phyloP scores from a whole-genome alignment of 2,888 invertebrate species.

The Tachina lurida region DNA sequence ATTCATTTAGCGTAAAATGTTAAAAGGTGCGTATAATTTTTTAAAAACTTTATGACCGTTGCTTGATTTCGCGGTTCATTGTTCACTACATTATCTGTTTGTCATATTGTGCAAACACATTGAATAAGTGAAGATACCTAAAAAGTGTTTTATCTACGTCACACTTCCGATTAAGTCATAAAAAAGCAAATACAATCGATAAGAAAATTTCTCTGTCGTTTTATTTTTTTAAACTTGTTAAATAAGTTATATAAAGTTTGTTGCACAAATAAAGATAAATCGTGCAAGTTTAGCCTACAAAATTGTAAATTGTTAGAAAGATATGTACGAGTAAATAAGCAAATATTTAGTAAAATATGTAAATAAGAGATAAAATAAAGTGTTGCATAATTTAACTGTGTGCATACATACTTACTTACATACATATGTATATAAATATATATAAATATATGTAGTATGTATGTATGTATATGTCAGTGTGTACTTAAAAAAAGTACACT shows the following conservation, averaged over 20 bases:
- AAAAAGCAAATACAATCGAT: conserved; percentile 23
- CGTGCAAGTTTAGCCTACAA: conserved; percentile 51
- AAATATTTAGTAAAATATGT: not conserved
- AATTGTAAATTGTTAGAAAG: not conserved
- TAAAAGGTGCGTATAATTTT: not conserved
- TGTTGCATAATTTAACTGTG: not conserved
- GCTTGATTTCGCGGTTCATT: conserved; percentile 21
- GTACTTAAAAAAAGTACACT: too few species aligned
- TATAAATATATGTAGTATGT: too few species aligned
- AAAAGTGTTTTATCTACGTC: not conserved
- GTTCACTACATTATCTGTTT: conserved; percentile 29
- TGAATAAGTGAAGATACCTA: conserved; percentile 6
- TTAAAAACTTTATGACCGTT: not conserved
- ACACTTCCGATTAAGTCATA: conserved; percentile 7
- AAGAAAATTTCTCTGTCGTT: not conserved
- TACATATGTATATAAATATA: not conserved
- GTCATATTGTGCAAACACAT: not conserved
- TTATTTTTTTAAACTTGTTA: not conserved
- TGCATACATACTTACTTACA: not conserved
- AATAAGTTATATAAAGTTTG: conserved; percentile 42
- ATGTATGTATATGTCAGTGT: too few species aligned
- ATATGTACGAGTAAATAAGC: too few species aligned
- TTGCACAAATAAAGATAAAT: conserved; percentile 43
- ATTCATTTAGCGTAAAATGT: not conserved
- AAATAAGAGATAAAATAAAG: conserved; percentile 34